Conservation (phyloP, 2,888 invertebrate genomes). For the Cataglyphis rosenhaueri region DNA sequence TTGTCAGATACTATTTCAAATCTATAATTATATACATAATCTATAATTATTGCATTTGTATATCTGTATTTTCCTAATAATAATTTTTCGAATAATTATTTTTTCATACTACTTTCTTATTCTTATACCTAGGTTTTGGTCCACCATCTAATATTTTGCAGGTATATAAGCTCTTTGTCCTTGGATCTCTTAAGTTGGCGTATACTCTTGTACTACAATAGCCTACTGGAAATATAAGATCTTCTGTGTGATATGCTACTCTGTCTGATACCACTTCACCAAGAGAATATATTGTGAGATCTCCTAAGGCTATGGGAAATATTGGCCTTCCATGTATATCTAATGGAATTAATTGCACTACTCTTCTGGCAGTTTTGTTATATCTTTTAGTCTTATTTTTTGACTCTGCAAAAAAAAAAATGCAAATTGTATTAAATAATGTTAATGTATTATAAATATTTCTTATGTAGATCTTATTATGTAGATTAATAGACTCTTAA, state of each 20-base stretch:
- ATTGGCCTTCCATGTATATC: constrained; percentile 90
- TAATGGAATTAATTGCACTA: constrained; percentile 89
- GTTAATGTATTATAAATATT: not conserved
- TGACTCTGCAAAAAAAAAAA: constrained; percentile 68
- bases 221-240: constrained; percentile 92
- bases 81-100: constrained; percentile 48
- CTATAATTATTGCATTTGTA: not conserved
- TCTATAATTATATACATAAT: constrained; percentile 79
- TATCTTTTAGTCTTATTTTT: constrained; percentile 81
- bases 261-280: constrained; percentile 91
- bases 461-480: not conserved
- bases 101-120: not conserved
- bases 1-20: constrained; percentile 93
- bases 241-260: constrained; percentile 90
- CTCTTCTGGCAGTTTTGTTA: constrained; percentile 82
- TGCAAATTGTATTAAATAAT: not conserved
- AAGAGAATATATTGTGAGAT: constrained; percentile 90
- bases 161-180: constrained; percentile 91
- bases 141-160: constrained; percentile 93
- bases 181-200: constrained; percentile 90
- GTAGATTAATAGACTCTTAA: not conserved
- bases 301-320: constrained; percentile 91
- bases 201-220: constrained; percentile 92
- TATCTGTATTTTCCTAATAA: not conserved
- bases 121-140: constrained; percentile 88